Base-by-base conservation (phyloP, 2,797 vertebrate genomes). In the Oreonectes daqikongensis region DNA sequence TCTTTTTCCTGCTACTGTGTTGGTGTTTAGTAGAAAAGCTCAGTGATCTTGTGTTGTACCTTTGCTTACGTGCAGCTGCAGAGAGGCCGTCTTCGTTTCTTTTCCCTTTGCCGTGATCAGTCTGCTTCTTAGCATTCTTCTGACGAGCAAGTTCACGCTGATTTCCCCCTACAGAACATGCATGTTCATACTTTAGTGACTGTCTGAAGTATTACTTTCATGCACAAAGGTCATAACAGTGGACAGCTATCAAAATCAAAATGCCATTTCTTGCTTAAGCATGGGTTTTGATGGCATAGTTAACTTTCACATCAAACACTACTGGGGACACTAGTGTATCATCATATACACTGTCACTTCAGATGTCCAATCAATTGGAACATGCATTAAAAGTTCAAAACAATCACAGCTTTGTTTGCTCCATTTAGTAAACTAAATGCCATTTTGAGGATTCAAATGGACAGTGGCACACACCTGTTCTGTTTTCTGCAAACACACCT, bases 91-190 rank as follows among this genome's bases (percentile, higher is more conserved):
- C 95, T 0, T 96, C 95, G 14, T 70, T 72, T 80, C 90, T 92
- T 87, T 96, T 97, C 46, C 93, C 93, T 89, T 96, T 97, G 72
- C 78, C 78, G 0, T 72, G 75, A 1, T 96, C 95, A 24, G 2
- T 89, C 17, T 88, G 86, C 90, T 97, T 97, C 82, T 97, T 97
- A 85, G 95, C 94, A 84, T 95, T 92, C 86, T 97, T 97, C 83
- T 86, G 85, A 82, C 95, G 94, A 78, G 96, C 95, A 84, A 96
- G 94, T 88, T 97, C 96, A 84, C 95, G 95, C 86, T 97, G 96
- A 88, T 97, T 97, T 91, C 96, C 96, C 89, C 96, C 96, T 97
- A 88, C 61, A 82, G 76, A 48, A 60, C 24, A 22, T 71, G 18
- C 24, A 28, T 75, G 24, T 35, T 22, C n/a, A n/a, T 74, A 18